Evolutionary conservation across 2,113 vertebrate species (phyloP), one percentile per base, ranked within the genome.

Genomic region (Sinocyclocheilus rhinocerous): DNA sequence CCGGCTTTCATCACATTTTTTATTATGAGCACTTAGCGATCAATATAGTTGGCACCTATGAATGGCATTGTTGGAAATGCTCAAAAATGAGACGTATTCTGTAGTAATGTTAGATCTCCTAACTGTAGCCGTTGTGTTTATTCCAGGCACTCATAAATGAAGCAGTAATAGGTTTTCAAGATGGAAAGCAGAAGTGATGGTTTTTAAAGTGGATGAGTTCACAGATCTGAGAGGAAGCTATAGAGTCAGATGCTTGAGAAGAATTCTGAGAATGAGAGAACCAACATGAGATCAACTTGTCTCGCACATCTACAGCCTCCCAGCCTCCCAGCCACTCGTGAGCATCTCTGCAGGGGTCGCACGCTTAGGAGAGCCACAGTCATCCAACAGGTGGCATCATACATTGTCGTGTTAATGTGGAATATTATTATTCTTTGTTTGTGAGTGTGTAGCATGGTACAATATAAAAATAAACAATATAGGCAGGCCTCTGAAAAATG

Each of bases 31-130:
- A 39, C 29, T 61, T 61, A 61, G 77, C 12, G 11, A 26, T 61
- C 57, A 80, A 61, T 65, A 6, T 42, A 65, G 39, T 50, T 12
- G n/a, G 61, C n/a, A 45, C 39, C 39, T 65, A 13, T 45, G 22
- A 63, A 81, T 80, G 36, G 39, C 22, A 26, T 65, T 81, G n/a
- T 65, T 4, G 36, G 36, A 81, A 63, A 81, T 65, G 6, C 13
- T 65, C 12, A 42, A 24, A 45, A 59, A 61, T 4, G 7, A 24
- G 77, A 22, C 13, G 24, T 5, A 29, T 29, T 81, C 48, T 67
- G 9, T 42, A 24, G 29, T 67, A 81, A 81, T 81, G 39, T 29
- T 26, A 79, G 77, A 39, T 39, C 59, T 65, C 24, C 15, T 1
- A 33, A 33, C 29, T 33, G 2, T 33, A 33, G 24, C n/a, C 13